Base-by-base conservation (phyloP, 2,888 invertebrate genomes). In the Drosophila peninsularis region DNA sequence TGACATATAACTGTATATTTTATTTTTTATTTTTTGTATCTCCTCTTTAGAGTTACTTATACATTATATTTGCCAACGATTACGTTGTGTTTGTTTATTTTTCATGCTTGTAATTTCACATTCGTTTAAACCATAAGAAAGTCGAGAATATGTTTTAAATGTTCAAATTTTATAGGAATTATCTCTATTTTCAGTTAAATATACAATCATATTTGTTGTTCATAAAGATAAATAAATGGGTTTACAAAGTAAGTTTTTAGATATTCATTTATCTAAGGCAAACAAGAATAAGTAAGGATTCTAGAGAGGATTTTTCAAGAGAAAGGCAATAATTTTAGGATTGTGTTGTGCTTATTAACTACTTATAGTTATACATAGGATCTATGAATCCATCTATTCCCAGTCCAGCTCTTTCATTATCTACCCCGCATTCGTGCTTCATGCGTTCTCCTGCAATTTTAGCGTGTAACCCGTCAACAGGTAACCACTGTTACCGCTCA, bases 401-500 rank as follows among this genome's bases (percentile, higher is more conserved):
- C 5, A 24, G n/a, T n/a, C 6, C 24, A 24, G 13, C 1, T 24
- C 9, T 30, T 27, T 30, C 30, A 11, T 47, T 27, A 27, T 13
- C 6, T 7, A 9, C 11, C 13, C 14, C 7, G 24, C 7, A 42
- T 6, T 24, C 14, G 44, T 14, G 4, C 14, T 24, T 5, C 14
- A 14, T n/a, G 24, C 14, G 0, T 24, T 45, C 27, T n/a, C 10
- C 27, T 21, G n/a, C 6, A 53, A 62, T 49, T 73, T 84, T 11
- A 94, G 90, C 91, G 94, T 84, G 93, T 92, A 90, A 91, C 93
- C 98, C 73, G 96, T 95, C 75, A 99, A 93, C 70, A 99, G 93
- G 92, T 96, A 99, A 1, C 99, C 99, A 89, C 98, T 97, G 66
- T 95, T 95, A 49, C 95, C 96, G 90, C 95, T 96, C 96, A 98